Evolutionary conservation across 2,797 vertebrate species (phyloP), one percentile per base, ranked within the genome.

Genomic region (Vireo griseus): DNA sequence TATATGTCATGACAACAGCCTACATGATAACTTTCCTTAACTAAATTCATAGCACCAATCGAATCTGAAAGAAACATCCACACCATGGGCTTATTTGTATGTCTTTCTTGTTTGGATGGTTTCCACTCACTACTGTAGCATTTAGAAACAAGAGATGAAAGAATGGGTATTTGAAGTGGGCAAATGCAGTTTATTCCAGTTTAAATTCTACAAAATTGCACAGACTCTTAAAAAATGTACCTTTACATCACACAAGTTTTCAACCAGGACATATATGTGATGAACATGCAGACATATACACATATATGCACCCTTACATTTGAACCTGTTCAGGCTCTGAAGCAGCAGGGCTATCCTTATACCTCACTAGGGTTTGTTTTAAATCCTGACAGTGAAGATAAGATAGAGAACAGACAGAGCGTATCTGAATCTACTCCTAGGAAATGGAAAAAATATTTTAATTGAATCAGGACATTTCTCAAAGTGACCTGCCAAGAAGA

Each of bases 381-480:
- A 97, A 97, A 96, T 65, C 94, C 87, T 95, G 94, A 95, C 95
- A 97, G 87, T 88, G 78, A 93, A 94, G 95, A 94, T 92, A 90
- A 96, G 96, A 96, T 93, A 94, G 94, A 96, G 92, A 95, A 94
- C 84, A 96, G 95, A 92, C 74, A 93, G 84, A 94, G 74, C 44
- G 78, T 95, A 96, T 96, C 94, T 95, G 94, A 95, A 96, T 96
- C 93, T 91, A 80, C 88, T 95, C 84, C 66, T 93, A 97, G 96
- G 96, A 96, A 97, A 97, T 97, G 96, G 96, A 96, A 96, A 97
- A 97, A 96, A 96, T 96, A 94, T 97, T 97, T 95, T 97, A 97
- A 97, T 97, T 97, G 96, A 97, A 92, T 91, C 62, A 95, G 94
- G 91, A 96, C 95, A 96, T 96, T 96, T 97, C 95, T 96, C 96